Percentiles rank a stretch among this genome's conserved stretches.
These are phyloP conservation scores for Sciurus carolinensis DNA, from an alignment of 2,797 vertebrate species.

Conservation along the genomic window DNA sequence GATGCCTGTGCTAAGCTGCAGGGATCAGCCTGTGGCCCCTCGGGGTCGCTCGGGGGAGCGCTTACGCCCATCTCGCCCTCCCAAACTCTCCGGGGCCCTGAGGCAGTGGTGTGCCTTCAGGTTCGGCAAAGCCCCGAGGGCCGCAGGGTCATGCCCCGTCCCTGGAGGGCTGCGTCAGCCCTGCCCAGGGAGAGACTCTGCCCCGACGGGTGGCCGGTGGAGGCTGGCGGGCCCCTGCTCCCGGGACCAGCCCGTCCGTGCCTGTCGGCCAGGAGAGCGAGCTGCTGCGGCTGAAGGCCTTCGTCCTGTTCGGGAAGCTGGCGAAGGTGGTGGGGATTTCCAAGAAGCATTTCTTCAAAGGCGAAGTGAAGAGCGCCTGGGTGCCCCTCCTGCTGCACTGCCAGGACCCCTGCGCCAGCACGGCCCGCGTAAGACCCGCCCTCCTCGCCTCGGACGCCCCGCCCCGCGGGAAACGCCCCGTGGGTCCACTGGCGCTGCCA, in stretches of 20 bases:
- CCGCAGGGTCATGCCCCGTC: not conserved
- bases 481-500: rapidly evolving
- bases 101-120: not conserved
- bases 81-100: rapidly evolving
- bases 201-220: rapidly evolving
- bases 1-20: too few species aligned
- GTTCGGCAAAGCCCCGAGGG: rapidly evolving
- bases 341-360: constrained; percentile 78
- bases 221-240: not conserved
- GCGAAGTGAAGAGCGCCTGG: constrained; percentile 79
- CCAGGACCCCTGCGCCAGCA: constrained; percentile 70
- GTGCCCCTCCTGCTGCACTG: constrained; percentile 81
- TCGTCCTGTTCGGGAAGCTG: constrained; percentile 76
- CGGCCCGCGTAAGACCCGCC: constrained; percentile 40
- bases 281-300: constrained; percentile 58
- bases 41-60: not conserved
- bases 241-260: rapidly evolving
- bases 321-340: constrained; percentile 62
- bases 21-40: not conserved
- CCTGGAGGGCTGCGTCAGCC: rapidly evolving
- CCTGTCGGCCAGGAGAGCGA: constrained; percentile 63
- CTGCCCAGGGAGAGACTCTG: not conserved
- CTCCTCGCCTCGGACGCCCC: rapidly evolving
- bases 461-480: not conserved
- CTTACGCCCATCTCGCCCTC: not conserved